phyloP scores from a whole-genome alignment of 2,113 vertebrate genomes.

The Rhizomys pruinosus region DNA sequence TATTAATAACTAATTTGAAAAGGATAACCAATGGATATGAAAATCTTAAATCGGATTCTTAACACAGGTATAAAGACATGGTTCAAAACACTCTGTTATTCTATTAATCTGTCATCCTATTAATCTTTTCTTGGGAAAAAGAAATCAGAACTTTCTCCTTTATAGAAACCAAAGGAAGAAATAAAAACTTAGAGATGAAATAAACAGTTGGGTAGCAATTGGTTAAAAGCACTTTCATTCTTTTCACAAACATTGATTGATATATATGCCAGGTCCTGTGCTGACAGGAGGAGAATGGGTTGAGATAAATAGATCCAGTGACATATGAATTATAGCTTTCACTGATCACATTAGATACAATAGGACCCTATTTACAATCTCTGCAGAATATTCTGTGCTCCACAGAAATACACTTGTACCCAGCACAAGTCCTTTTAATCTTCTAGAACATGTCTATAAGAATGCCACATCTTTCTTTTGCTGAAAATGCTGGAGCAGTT shows the following conservation, averaged over 20 bases:
- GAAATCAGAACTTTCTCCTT: not conserved
- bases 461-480: not conserved
- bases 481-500: not conserved
- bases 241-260: conserved; percentile 16
- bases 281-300: not conserved
- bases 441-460: not conserved
- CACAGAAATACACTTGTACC: not conserved
- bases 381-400: not conserved
- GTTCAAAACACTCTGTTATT: accelerated
- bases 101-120: not conserved
- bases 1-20: not conserved
- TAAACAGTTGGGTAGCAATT: not conserved
- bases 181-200: not conserved
- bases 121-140: not conserved
- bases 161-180: not conserved
- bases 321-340: not conserved
- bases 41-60: not conserved
- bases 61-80: not conserved
- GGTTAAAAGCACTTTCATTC: not conserved
- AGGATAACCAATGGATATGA: not conserved
- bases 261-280: not conserved
- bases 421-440: not conserved
- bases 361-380: not conserved
- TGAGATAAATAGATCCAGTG: not conserved
- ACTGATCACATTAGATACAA: not conserved